Percentiles rank a stretch among this genome's conserved stretches.
Evolutionary conservation across 92 coral and sea anemone species (phyloP).

Genomic region (Siderastrea siderea): DNA sequence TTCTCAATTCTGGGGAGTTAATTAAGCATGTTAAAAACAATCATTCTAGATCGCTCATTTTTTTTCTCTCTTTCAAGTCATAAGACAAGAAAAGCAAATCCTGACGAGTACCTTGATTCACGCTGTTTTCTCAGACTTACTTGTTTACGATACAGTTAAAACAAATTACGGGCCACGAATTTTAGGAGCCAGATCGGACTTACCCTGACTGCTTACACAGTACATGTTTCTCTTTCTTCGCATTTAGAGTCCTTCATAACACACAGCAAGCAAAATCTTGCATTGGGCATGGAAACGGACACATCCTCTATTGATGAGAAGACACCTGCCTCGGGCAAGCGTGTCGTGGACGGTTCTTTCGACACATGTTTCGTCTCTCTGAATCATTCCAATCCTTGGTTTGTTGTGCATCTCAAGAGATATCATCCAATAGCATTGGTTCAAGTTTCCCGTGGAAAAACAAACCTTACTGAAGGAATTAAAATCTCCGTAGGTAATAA

Average conservation of each 20-base stretch:
- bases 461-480: neutral
- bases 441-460: neutral
- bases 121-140: too few species aligned
- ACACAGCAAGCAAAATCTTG: slow-evolving; percentile 40
- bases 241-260: neutral
- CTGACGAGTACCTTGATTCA: too few species aligned
- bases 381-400: slow-evolving; percentile 5
- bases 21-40: too few species aligned
- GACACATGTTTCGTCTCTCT: slow-evolving; percentile 13
- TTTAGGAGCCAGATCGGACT: too few species aligned
- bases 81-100: too few species aligned
- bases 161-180: too few species aligned
- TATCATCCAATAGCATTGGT: neutral
- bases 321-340: neutral
- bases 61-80: too few species aligned
- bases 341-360: neutral
- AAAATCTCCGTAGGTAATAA: slow-evolving; percentile 12
- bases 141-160: too few species aligned
- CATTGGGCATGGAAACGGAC: neutral
- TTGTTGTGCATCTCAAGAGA: slow-evolving; percentile 1
- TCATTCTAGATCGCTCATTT: too few species aligned
- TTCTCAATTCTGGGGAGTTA: too few species aligned
- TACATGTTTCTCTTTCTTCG: neutral
- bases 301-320: slow-evolving; percentile 24
- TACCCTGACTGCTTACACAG: too few species aligned